phyloP scores from a whole-genome alignment of 1,140 invertebrate species.

The Pteromalus puparum region DNA sequence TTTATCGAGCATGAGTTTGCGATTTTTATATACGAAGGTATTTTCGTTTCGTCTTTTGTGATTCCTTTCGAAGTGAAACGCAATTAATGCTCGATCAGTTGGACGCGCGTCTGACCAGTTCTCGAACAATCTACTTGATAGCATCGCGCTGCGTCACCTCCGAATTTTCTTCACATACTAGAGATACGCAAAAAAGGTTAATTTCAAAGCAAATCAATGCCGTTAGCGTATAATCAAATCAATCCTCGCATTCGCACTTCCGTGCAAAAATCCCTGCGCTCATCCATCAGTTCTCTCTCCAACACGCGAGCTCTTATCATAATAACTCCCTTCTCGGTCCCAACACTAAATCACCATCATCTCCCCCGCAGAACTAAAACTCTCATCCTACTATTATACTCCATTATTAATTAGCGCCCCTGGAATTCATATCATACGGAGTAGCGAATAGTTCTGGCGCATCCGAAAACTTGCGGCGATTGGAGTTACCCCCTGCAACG shows the following conservation, averaged over 20 bases:
- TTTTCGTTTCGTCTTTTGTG: no score
- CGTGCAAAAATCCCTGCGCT: neutral
- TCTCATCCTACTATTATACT: neutral
- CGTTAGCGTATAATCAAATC: neutral
- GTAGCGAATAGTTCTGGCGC: neutral
- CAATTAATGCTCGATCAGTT: no score
- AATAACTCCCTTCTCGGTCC: neutral
- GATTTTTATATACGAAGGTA: no score
- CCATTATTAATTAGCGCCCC: constrained; percentile 39
- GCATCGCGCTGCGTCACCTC: no score
- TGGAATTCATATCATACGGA: constrained; percentile 24
- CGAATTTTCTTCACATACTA: no score
- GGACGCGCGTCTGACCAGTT: neutral
- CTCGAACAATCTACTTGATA: neutral
- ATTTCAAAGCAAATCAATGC: neutral
- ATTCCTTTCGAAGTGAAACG: no score
- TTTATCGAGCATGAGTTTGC: no score
- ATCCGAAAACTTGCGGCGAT: neutral
- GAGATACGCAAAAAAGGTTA: neutral
- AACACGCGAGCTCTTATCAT: constrained; percentile 1
- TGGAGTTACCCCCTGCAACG: constrained; percentile 1
- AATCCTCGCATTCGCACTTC: neutral
- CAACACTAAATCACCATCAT: constrained; percentile 31
- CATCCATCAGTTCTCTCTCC: neutral
- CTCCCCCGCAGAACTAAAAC: neutral